phyloP scores from a whole-genome alignment of 2,888 invertebrate genomes.

The Mesorhabditis spiculigera region DNA sequence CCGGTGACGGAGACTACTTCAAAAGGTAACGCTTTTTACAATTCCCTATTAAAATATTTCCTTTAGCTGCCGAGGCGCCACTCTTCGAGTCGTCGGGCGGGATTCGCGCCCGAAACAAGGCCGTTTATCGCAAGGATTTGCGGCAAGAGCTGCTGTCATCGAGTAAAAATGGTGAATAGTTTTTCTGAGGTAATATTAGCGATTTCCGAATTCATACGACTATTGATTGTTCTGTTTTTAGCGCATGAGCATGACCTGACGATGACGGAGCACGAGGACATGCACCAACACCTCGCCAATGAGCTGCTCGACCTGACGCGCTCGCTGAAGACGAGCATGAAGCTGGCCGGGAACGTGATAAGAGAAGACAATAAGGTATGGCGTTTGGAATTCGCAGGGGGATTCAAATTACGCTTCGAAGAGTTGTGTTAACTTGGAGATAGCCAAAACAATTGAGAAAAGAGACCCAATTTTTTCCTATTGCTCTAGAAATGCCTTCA shows the following conservation, averaged over 20 bases:
- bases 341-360: slow-evolving; percentile 83
- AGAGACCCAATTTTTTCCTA: too few species aligned
- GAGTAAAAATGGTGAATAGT: not conserved
- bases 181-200: too few species aligned
- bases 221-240: slow-evolving; percentile 2
- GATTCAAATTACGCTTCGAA: not conserved
- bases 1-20: not conserved
- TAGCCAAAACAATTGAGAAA: too few species aligned
- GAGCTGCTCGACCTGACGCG: slow-evolving; percentile 85
- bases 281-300: slow-evolving; percentile 87
- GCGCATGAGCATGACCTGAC: slow-evolving; percentile 68
- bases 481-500: too few species aligned
- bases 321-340: slow-evolving; percentile 83
- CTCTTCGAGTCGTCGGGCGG: slow-evolving; percentile 25
- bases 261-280: slow-evolving; percentile 80
- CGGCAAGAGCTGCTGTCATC: slow-evolving; percentile 38
- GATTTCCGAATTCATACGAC: too few species aligned
- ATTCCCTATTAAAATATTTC: slow-evolving; percentile 3
- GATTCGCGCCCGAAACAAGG: slow-evolving; percentile 25
- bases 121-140: slow-evolving; percentile 43
- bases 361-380: slow-evolving; percentile 79
- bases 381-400: slow-evolving; percentile 8
- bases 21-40: not conserved
- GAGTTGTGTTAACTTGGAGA: not conserved
- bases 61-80: not conserved